Conservation (phyloP, 2,797 vertebrate genomes). For the Acipenser ruthenus region DNA sequence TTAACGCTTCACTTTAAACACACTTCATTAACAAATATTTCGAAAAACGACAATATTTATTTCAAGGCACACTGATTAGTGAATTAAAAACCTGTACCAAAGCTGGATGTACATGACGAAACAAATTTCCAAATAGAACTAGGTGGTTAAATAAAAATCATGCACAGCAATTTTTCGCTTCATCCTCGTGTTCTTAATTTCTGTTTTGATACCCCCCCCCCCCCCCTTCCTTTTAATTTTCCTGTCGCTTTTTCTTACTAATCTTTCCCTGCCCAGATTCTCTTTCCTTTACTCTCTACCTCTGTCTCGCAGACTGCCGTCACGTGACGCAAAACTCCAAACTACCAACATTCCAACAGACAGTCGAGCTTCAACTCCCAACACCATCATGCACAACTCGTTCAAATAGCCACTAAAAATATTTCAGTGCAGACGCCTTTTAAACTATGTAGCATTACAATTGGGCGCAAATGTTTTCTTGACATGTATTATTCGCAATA, state of each 20-base stretch:
- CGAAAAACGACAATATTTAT: too few species aligned
- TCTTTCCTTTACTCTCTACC: slow-evolving; percentile 10
- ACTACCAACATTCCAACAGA: slow-evolving; percentile 68
- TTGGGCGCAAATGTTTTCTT: too few species aligned
- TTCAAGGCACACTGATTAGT: too few species aligned
- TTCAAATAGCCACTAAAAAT: slow-evolving; percentile 25
- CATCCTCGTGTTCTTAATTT: slow-evolving; percentile 1
- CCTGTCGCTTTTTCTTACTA: slow-evolving; percentile 15
- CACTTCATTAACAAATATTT: too few species aligned
- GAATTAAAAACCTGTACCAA: too few species aligned
- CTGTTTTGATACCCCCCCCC: slow-evolving; percentile 13
- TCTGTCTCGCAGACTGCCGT: slow-evolving; percentile 30
- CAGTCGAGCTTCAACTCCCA: slow-evolving; percentile 55
- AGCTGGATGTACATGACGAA: too few species aligned
- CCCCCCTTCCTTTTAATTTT: slow-evolving; percentile 6
- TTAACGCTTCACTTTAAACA: too few species aligned
- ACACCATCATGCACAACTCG: slow-evolving; percentile 50
- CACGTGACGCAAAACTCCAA: slow-evolving; percentile 71
- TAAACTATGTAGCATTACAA: too few species aligned
- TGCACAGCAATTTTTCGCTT: neutral
- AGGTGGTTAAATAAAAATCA: too few species aligned
- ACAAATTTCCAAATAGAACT: too few species aligned
- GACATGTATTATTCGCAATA: too few species aligned
- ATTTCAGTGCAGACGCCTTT: slow-evolving; percentile 31
- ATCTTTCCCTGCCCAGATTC: neutral